These are phyloP conservation scores for Thamnaconus septentrionalis DNA, from an alignment of 2,113 vertebrate species.

Conservation along the genomic window DNA sequence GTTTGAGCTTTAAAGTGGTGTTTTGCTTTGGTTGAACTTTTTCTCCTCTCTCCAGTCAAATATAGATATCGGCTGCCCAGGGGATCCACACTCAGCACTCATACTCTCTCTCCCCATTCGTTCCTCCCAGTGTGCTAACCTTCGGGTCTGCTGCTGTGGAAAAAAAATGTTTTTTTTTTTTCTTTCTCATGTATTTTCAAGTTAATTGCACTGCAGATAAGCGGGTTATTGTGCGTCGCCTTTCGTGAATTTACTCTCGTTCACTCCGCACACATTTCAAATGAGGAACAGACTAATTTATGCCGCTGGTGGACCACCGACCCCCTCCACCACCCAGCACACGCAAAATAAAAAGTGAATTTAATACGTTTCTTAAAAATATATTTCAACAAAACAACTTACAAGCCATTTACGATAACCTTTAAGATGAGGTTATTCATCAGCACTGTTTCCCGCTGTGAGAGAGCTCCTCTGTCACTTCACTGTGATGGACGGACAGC, in stretches of 20 bases:
- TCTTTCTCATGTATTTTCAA: slow-evolving; percentile 21
- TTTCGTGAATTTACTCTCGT: slow-evolving; percentile 25
- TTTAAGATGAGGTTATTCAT: no score
- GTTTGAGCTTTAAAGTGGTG: slow-evolving; percentile 41
- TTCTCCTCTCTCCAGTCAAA: slow-evolving; percentile 26
- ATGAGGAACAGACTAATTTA: slow-evolving; percentile 40
- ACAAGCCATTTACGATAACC: no score
- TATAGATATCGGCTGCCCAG: slow-evolving; percentile 41
- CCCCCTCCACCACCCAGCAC: no score
- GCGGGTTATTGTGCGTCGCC: slow-evolving; percentile 23
- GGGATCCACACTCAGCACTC: slow-evolving; percentile 56
- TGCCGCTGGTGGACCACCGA: slow-evolving; percentile 30
- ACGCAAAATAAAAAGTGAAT: no score
- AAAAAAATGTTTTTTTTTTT: slow-evolving; percentile 20
- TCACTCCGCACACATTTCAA: slow-evolving; percentile 42
- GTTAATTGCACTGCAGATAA: slow-evolving; percentile 32
- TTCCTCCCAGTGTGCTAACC: slow-evolving; percentile 11
- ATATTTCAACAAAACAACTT: no score
- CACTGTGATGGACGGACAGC: slow-evolving; percentile 17
- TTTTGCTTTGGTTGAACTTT: slow-evolving; percentile 61
- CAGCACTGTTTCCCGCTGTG: not conserved
- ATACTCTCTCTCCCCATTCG: slow-evolving; percentile 16
- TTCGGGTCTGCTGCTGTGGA: slow-evolving; percentile 18
- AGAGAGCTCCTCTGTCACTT: slow-evolving; percentile 11
- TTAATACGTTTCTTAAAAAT: no score